Base-by-base conservation (phyloP, 1,140 invertebrate species). In the Tigriopus japonicus region DNA sequence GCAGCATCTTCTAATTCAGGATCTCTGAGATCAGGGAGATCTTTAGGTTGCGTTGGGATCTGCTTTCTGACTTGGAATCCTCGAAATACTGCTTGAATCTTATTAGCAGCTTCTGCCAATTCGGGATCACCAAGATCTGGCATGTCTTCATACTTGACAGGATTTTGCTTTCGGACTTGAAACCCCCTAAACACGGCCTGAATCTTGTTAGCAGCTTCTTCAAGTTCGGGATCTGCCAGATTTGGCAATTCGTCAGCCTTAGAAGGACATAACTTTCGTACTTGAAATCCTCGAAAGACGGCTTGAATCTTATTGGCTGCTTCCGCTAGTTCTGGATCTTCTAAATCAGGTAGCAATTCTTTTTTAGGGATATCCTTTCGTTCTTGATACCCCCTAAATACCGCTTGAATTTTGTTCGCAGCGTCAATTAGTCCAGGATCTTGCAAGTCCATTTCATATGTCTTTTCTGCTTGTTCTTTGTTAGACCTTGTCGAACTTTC, bases 81-180 rank as follows among this genome's bases (percentile, higher is more conserved):
- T 40, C 45, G 17, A 61, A 61, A 61, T 7, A 40, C 59, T 1
- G 59, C 15, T 61, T 61, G 59, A 13, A 61, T 61, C 51, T 61
- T 61, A 9, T 54, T 35, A 3, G 59, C 51, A 35, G 59, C 59
- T 2, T 56, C 59, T 55, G 3, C 49, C 12, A 61, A 14, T n/a
- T 61, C 59, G 3, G n/a, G n/a, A 55, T n/a, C 45, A 28, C 53
- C 42, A 1, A 61, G 51, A 35, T 61, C 59, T 3, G 59, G 59
- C 15, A 60, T 6, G 15, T 19, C 23, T 42, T 58, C 42, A 23
- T 1, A 3, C 9, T 35, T 35, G 12, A 10, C 6, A 15, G 45
- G 45, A 5, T 40, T 17, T 42, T 28, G 17, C 40, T 41, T 58
- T 58, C 40, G 51, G 6, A 24, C 53, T 53, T 55, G 13, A 41